Evolutionary conservation across 2,113 vertebrate species (phyloP).

Genomic region (Eurystomus gularis): DNA sequence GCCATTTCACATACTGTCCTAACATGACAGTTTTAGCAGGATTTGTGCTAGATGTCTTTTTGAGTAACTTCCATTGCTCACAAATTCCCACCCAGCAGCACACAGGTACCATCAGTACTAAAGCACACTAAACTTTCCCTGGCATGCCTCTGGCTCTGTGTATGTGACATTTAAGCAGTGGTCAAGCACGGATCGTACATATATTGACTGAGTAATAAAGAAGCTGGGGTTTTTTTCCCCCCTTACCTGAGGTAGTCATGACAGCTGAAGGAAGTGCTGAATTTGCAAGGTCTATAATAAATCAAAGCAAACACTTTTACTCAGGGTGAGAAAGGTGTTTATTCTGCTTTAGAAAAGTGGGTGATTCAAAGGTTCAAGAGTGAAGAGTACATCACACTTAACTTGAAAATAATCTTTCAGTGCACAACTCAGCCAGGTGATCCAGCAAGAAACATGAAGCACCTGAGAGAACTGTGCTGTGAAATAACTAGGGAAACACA

Average conservation of each 20-base stretch:
- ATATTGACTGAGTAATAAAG: neutral
- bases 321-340: neutral
- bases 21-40: neutral
- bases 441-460: neutral
- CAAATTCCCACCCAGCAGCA: neutral
- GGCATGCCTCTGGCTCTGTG: neutral
- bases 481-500: neutral
- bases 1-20: neutral
- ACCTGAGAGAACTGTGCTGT: neutral
- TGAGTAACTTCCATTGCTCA: neutral
- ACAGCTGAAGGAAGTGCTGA: neutral
- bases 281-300: neutral
- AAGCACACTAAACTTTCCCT: neutral
- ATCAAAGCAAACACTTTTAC: neutral
- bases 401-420: neutral
- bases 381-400: neutral
- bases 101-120: neutral
- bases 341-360: neutral
- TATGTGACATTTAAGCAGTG: neutral
- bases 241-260: neutral
- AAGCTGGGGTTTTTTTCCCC: neutral
- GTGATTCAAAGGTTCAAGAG: neutral
- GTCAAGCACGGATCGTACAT: neutral
- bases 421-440: neutral
- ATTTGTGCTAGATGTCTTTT: neutral